Percentiles rank a stretch among this genome's conserved stretches.
Evolutionary conservation across 2,113 vertebrate species (phyloP).

Genomic region (Toxostoma redivivum): DNA sequence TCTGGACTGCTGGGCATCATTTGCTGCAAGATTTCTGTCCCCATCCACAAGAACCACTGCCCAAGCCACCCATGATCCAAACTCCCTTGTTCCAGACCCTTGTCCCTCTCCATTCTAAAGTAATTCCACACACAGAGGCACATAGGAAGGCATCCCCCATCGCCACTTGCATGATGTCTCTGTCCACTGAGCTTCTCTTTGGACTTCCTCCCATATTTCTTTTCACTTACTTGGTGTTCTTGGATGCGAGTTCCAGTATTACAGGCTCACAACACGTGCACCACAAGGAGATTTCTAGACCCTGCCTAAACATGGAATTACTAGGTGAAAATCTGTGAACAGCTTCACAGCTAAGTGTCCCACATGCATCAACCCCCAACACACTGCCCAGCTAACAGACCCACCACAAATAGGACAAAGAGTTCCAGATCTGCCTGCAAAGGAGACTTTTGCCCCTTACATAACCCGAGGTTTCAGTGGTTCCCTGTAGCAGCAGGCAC

Average conservation of each 20-base stretch:
- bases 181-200: neutral
- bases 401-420: neutral
- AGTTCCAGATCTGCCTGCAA: neutral
- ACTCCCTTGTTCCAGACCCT: neutral
- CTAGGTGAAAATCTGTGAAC: neutral
- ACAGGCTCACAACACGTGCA: neutral
- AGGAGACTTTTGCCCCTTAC: neutral
- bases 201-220: neutral
- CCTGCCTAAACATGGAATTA: neutral
- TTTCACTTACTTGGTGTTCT: neutral
- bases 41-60: neutral
- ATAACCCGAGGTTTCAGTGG: neutral
- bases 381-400: neutral
- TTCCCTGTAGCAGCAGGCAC: neutral
- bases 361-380: fast-evolving
- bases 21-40: neutral
- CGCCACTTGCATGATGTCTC: neutral
- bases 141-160: neutral
- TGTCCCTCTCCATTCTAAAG: neutral
- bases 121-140: neutral
- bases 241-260: neutral
- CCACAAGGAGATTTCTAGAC: neutral
- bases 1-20: neutral
- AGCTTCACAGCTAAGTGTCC: neutral
- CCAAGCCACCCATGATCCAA: neutral